Evolutionary conservation across 1,140 invertebrate species (phyloP).

Genomic region (Drosophila varians): DNA sequence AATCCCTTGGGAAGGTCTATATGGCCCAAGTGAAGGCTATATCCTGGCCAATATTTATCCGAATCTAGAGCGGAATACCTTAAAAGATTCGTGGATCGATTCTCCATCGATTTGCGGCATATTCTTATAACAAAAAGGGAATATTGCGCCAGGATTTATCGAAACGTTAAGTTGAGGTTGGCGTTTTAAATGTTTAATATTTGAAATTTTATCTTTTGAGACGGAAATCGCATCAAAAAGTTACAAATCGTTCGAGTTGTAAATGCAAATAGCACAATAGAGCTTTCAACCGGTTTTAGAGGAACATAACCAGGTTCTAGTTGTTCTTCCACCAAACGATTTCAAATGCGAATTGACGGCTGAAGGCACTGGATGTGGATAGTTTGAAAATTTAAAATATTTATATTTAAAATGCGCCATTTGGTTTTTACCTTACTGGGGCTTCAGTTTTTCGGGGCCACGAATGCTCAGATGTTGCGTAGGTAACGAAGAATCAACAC

Average conservation of each 20-base stretch:
- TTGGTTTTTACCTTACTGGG: slow-evolving; percentile 2
- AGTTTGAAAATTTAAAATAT: too few relatives aligned
- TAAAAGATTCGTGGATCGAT: too few relatives aligned
- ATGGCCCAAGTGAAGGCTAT: too few relatives aligned
- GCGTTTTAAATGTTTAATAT: too few relatives aligned
- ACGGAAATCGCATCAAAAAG: slow-evolving; percentile 5
- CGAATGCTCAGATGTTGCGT: slow-evolving; percentile 30
- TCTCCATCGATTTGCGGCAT: too few relatives aligned
- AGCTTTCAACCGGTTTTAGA: slow-evolving; percentile 26
- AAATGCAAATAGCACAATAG: slow-evolving; percentile 20
- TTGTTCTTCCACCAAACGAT: not conserved
- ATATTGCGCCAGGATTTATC: too few relatives aligned
- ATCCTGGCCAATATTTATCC: too few relatives aligned
- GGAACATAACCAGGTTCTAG: not conserved
- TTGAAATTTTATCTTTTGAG: not conserved
- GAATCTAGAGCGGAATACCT: too few relatives aligned
- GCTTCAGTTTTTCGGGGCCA: slow-evolving; percentile 1
- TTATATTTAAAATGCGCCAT: slow-evolving; percentile 38
- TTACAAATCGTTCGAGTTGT: slow-evolving; percentile 4
- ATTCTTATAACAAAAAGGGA: too few relatives aligned
- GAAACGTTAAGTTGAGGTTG: too few relatives aligned
- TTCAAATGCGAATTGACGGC: slow-evolving; percentile 19
- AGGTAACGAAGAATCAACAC: slow-evolving; percentile 14
- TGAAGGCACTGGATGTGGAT: slow-evolving; percentile 17
- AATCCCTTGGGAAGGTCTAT: too few relatives aligned